A percentile compares a stretch with the other conserved stretches of the same genome.
phyloP scores from a whole-genome alignment of 2,888 invertebrate species.

The Carcina quercana region DNA sequence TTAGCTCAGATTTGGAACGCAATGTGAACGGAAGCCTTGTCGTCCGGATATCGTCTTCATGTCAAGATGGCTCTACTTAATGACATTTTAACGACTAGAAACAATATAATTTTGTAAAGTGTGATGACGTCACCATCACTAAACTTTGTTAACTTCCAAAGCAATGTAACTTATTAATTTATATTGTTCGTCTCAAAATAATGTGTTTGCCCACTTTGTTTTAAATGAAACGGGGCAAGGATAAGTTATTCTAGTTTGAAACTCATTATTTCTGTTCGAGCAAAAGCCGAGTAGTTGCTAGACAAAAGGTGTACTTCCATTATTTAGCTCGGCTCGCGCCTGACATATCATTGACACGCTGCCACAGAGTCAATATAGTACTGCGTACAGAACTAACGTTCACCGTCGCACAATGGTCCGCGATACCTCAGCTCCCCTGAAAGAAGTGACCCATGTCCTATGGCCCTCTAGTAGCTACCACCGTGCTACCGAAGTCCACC shows the following conservation, averaged over 20 bases:
- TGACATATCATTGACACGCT: slow-evolving; percentile 37
- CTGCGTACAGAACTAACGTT: no score
- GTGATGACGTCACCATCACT: no score
- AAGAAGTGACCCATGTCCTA: no score
- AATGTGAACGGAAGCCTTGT: slow-evolving; percentile 20
- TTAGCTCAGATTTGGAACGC: no score
- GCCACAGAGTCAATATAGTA: no score
- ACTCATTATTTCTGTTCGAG: slow-evolving; percentile 40
- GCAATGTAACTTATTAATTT: no score
- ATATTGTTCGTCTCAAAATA: no score
- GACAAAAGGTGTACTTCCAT: slow-evolving; percentile 46
- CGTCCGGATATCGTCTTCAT: slow-evolving; percentile 13
- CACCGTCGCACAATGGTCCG: no score
- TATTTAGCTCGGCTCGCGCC: slow-evolving; percentile 36
- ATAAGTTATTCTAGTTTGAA: slow-evolving; percentile 37
- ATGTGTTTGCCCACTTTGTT: slow-evolving; percentile 20
- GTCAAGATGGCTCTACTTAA: slow-evolving; percentile 25
- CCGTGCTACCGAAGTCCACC: no score
- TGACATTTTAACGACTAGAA: slow-evolving; percentile 32
- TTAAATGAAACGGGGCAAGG: slow-evolving; percentile 31
- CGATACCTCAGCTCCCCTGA: no score
- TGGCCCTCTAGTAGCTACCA: no score
- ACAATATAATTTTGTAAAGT: slow-evolving; percentile 19
- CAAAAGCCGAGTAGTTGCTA: slow-evolving; percentile 28
- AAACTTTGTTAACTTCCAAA: no score